Evolutionary conservation across 2,888 invertebrate species (phyloP).

Genomic region (Tuberolachnus salignus): DNA sequence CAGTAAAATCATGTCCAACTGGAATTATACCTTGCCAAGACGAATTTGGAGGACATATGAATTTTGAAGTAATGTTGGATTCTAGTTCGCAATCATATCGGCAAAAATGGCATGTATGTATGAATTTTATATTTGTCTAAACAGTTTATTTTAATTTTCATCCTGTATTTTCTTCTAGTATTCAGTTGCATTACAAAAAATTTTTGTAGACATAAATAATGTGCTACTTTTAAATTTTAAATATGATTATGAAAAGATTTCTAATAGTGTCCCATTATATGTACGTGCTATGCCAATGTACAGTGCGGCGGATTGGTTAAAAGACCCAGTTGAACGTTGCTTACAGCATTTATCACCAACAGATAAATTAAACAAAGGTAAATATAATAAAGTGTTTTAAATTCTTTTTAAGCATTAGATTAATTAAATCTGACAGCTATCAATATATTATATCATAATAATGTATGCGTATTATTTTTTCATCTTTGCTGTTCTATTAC

Average conservation of each 20-base stretch:
- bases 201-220: constrained; percentile 58
- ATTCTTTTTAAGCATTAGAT: background rate
- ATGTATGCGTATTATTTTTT: too few species aligned
- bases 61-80: constrained; percentile 58
- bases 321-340: constrained; percentile 58
- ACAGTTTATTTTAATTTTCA: background rate
- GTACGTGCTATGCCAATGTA: constrained; percentile 58
- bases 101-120: constrained; percentile 54
- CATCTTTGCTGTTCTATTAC: too few species aligned
- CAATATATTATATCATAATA: too few species aligned
- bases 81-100: constrained; percentile 38
- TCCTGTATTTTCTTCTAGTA: constrained; percentile 47
- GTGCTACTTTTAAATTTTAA: constrained; percentile 56
- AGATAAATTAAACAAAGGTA: constrained; percentile 56
- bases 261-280: constrained; percentile 31
- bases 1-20: constrained; percentile 55
- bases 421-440: too few species aligned
- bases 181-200: constrained; percentile 57
- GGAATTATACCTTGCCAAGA: constrained; percentile 56
- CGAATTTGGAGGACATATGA: constrained; percentile 57
- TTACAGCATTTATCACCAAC: constrained; percentile 57
- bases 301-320: constrained; percentile 57
- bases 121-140: background rate
- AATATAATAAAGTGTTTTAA: background rate
- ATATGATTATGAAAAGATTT: constrained; percentile 48